Percentiles rank a stretch among this genome's conserved stretches.
phyloP scores from a whole-genome alignment of 2,888 invertebrate genomes.

The Lasioglossum oenotherae region DNA sequence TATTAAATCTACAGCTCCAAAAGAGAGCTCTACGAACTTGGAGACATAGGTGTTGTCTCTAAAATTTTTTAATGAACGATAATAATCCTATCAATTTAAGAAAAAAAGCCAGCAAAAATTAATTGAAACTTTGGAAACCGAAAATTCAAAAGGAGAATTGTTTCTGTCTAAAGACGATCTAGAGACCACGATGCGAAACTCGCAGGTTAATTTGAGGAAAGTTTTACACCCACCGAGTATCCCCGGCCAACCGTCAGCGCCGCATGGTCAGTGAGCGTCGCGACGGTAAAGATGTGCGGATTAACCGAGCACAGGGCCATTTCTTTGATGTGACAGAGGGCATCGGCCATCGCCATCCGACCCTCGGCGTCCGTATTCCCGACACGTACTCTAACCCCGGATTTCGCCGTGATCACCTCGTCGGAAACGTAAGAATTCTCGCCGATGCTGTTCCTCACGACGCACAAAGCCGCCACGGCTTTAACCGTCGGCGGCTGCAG shows the following conservation, averaged over 20 bases:
- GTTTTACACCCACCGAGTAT: slow-evolving; percentile 87
- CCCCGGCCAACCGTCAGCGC: slow-evolving; percentile 88
- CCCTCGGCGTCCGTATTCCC: slow-evolving; percentile 99
- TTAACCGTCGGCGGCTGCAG: slow-evolving; percentile 90
- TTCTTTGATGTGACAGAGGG: slow-evolving; percentile 91
- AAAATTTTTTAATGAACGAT: background rate
- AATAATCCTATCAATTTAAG: too few relatives aligned
- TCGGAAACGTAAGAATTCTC: slow-evolving; percentile 95
- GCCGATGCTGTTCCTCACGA: slow-evolving; percentile 96
- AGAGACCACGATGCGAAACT: background rate
- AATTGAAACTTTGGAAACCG: background rate
- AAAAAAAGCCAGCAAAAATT: background rate
- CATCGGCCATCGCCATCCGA: slow-evolving; percentile 96
- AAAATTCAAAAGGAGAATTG: background rate
- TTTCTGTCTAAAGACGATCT: background rate
- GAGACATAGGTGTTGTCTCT: background rate
- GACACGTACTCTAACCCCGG: slow-evolving; percentile 93
- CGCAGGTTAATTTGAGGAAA: background rate
- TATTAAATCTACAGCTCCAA: too few relatives aligned
- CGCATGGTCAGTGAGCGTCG: slow-evolving; percentile 96
- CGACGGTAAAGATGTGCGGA: slow-evolving; percentile 95
- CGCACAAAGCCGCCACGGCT: slow-evolving; percentile 92
- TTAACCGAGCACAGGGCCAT: slow-evolving; percentile 89
- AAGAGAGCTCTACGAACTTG: too few relatives aligned
- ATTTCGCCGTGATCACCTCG: slow-evolving; percentile 93